A percentile compares a stretch with the other conserved stretches of the same genome.
phyloP scores from a whole-genome alignment of 1,140 invertebrate species.

The Bombyx mandarina region DNA sequence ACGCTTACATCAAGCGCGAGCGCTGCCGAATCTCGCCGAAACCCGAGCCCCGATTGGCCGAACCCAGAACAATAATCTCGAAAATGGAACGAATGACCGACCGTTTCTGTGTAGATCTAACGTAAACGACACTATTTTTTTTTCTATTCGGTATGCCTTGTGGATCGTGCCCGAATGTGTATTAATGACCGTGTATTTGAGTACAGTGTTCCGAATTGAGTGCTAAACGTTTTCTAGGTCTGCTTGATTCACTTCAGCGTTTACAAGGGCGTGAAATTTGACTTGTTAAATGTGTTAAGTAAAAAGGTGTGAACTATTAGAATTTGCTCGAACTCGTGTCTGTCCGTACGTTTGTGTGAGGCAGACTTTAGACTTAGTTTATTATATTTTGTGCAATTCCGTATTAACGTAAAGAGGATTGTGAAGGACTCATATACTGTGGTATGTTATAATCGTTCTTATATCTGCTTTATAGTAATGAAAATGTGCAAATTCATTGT shows the following conservation, averaged over 20 bases:
- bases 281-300: constrained; percentile 58
- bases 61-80: constrained; percentile 21
- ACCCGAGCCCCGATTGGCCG: constrained; percentile 24
- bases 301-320: constrained; percentile 44
- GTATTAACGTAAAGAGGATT: constrained; percentile 11
- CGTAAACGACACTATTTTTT: constrained; percentile 22
- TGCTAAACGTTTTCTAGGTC: constrained; percentile 60
- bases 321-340: constrained; percentile 30
- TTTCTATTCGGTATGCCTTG: constrained; percentile 7
- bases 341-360: constrained; percentile 2
- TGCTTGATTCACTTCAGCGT: constrained; percentile 53
- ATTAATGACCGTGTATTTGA: constrained; percentile 1
- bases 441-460: no score
- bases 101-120: constrained; percentile 36
- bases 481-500: no score
- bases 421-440: background rate
- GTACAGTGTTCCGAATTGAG: constrained; percentile 50
- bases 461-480: no score
- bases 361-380: background rate
- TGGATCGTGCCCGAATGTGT: constrained; percentile 4
- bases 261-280: constrained; percentile 63
- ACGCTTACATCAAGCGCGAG: constrained; percentile 53
- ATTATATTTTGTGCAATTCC: no score
- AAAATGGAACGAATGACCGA: constrained; percentile 44
- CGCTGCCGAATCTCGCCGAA: constrained; percentile 34